These are phyloP conservation scores for Corythornis cristatus DNA, from an alignment of 2,113 vertebrate genomes.

Conservation along the genomic window DNA sequence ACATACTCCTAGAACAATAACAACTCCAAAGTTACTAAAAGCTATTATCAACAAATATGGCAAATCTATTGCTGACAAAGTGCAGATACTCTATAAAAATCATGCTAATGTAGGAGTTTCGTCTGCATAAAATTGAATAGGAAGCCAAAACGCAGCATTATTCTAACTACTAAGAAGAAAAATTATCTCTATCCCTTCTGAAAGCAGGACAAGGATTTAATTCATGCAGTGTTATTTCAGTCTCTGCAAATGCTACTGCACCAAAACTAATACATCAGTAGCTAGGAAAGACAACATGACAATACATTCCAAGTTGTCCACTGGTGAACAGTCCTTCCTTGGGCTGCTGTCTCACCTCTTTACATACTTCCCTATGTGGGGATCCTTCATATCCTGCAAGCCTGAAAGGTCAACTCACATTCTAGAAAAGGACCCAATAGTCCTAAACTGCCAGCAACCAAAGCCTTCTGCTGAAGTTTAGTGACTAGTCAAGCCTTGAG, in stretches of 20 bases:
- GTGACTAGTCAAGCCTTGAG: background rate
- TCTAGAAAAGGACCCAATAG: background rate
- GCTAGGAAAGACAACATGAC: background rate
- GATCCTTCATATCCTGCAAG: background rate
- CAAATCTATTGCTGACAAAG: background rate
- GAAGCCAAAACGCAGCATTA: background rate
- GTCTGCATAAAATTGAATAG: background rate
- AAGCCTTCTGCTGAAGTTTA: background rate
- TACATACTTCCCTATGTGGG: background rate
- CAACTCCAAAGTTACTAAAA: constrained; percentile 9
- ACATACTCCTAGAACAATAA: constrained; percentile 14
- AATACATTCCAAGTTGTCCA: background rate
- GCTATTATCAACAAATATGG: constrained; percentile 22
- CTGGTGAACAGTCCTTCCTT: background rate
- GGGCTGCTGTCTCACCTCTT: background rate
- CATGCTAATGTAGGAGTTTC: background rate
- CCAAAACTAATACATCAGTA: background rate
- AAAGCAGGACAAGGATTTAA: background rate
- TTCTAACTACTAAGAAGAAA: background rate
- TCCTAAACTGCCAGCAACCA: background rate
- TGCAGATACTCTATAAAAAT: background rate
- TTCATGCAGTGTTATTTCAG: background rate
- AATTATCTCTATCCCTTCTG: background rate
- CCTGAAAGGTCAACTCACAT: background rate
- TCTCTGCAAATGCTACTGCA: background rate